Base-by-base conservation (phyloP, 2,113 vertebrate genomes). In the Poeciliopsis retropinna region DNA sequence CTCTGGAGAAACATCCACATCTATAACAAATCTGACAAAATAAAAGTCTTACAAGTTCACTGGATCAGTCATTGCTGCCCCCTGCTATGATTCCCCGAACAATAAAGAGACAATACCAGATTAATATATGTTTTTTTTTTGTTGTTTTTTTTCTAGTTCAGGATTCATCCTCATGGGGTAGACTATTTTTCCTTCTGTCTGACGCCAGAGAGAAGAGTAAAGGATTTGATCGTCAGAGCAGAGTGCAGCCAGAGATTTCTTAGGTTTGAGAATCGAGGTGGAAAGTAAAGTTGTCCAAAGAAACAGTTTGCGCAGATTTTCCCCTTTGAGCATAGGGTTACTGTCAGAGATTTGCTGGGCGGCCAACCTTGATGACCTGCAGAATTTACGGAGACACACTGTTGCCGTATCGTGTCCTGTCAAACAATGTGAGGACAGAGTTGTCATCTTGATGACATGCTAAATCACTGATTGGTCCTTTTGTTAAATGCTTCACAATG, bases 391-490 rank as follows among this genome's bases (percentile, higher is more conserved):
- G 75, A 87, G 81, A 85, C 86, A 83, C 84, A 85, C 88, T 83
- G 80, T 94, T 84, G 87, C 90, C 91, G 88, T 94, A 91, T 93
- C 95, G 80, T 84, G 86, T 83, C 62, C 87, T 91, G 88, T 92
- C 87, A 88, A 88, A 95, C 93, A 95, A 94, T 91, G 87, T 85
- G 85, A 90, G 87, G 93, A 87, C 91, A 94, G 88, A 82, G 81
- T 90, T 94, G 95, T 95, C 94, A 91, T 85, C 37, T 85, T 85
- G 91, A 93, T 94, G 92, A 91, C 92, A 93, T 81, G 87, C 89
- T 39, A 28, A 27, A 81, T 80, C 86, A 86, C 84, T 85, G 65
- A 70, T 64, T 30, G 84, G 70, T 71, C 80, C 85, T 76, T 92
- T 95, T 95, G 92, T 95, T 92, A 81, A 82, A 81, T 63, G 63